Evolutionary conservation across 2,797 vertebrate genomes (phyloP), one percentile per base, ranked within the genome.

Genomic region (Leptoclinus maculatus): DNA sequence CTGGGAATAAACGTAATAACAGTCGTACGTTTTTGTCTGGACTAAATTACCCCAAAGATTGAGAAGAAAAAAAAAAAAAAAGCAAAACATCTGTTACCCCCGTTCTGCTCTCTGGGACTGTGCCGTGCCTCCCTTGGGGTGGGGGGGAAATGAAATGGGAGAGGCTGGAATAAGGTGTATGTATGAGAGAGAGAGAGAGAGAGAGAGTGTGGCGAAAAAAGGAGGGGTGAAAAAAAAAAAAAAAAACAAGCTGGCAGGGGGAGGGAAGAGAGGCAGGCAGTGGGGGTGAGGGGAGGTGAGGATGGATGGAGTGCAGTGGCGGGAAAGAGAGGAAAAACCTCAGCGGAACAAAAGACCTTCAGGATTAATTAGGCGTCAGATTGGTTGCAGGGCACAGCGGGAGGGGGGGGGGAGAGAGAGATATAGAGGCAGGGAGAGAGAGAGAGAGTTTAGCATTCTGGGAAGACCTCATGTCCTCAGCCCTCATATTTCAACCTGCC

Each of bases 311-410:
- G 83, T 86, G 90, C 83, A 86, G 86, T 78, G 58, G 82, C 80
- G 87, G 74, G 71, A 82, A 83, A 86, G 87, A 91, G 87, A 84
- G 86, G 86, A 87, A 91, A 57, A 93, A 84, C 87, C 92, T 93
- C 92, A 89, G 92, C 74, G 90, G 94, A 94, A 95, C 93, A 94
- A 94, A 95, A 95, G 93, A 94, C 94, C 94, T 95, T 95, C 93
- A 94, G 93, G 94, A 96, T 95, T 95, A 96, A 95, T 96, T 95
- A 95, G 94, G 91, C 92, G 91, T 95, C 94, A 92, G 93, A 95
- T 95, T 95, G 94, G 93, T 94, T 95, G 92, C 89, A 89, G 91
- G 93, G 93, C 90, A 91, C 86, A 67, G 82, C 10, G 58, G 78
- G 83, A 66, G 74, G 75, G 45, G 75, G 11, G 79, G 39, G 71